Base-by-base conservation (phyloP, 2,797 vertebrate genomes). In the Gymnoscopelus braueri region DNA sequence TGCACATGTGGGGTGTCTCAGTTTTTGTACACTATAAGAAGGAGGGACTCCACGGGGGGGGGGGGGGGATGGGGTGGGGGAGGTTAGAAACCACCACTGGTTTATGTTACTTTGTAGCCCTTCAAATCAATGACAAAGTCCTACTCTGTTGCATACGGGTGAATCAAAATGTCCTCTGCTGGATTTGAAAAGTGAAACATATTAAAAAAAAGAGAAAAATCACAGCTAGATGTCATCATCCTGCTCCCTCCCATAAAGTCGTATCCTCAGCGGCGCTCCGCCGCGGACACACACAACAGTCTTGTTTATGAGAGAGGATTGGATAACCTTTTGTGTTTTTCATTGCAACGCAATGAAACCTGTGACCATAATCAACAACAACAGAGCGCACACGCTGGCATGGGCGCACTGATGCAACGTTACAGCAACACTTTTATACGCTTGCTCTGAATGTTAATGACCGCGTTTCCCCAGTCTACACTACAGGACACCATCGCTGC, bases 361-460 rank as follows among this genome's bases (percentile, higher is more conserved):
- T 23, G 57, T 52, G 48, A 14, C 35, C 54, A 19, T 24, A 60
- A 54, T 51, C 5, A 32, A 58, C 39, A 71, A 67, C 59, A 69
- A 51, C 51, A 61, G 53, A 4, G 15, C 12, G 13, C 12, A 14
- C 32, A 56, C 8, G 6, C 39, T 47, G 48, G 24, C 24, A 50
- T 29, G 55, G 19, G n/a, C 26, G 49, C 12, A 66, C 76, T 63
- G 62, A 69, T 60, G 67, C 68, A 71, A 79, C 15, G 47, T 53
- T 67, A 63, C 39, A 19, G 63, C 69, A 74, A 74, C 56, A 26
- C 57, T 95, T 50, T 93, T 94, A 91, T 93, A 92, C 39, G 39
- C 39, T 93, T 90, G 94, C 95, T 93, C 93, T 92, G 94, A 93
- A 93, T 95, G 94, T 94, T 95, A 95, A 95, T 95, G 95, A 95